These are phyloP conservation scores for Zenarchopterus dispar DNA, from an alignment of 2,797 vertebrate species.

Conservation along the genomic window DNA sequence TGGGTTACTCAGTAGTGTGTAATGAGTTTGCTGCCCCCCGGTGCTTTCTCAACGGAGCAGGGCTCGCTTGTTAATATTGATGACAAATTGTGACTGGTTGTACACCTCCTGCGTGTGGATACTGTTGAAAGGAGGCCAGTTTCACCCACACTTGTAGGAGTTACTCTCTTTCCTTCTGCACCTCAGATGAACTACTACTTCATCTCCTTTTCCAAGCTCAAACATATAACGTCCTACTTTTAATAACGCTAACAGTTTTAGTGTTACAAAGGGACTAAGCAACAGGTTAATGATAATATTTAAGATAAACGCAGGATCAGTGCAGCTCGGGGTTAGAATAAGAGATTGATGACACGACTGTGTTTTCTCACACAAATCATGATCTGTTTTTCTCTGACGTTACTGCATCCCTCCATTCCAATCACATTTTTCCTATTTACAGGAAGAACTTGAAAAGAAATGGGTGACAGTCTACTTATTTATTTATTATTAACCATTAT, in stretches of 20 bases:
- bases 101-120: background rate
- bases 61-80: constrained; percentile 45
- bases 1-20: constrained; percentile 33
- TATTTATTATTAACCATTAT: constrained; percentile 35
- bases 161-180: constrained; percentile 12
- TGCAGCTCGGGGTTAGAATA: constrained; percentile 40
- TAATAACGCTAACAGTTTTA: background rate
- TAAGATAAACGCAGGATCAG: constrained; percentile 36
- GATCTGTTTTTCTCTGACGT: constrained; percentile 36
- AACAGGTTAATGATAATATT: constrained; percentile 3
- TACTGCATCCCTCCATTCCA: constrained; percentile 25
- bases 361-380: constrained; percentile 44
- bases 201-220: background rate
- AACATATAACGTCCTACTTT: background rate
- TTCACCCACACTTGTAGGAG: background rate
- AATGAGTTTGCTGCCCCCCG: constrained; percentile 55
- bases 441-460: constrained; percentile 39
- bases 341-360: constrained; percentile 46
- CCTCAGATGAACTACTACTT: constrained; percentile 1
- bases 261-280: constrained; percentile 14
- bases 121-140: constrained; percentile 1
- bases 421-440: constrained; percentile 16
- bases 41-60: constrained; percentile 48
- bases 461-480: constrained; percentile 47
- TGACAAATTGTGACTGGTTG: constrained; percentile 20